Evolutionary conservation across 2,113 vertebrate genomes (phyloP), one percentile per base, ranked within the genome.

Genomic region (Oceanites oceanicus): DNA sequence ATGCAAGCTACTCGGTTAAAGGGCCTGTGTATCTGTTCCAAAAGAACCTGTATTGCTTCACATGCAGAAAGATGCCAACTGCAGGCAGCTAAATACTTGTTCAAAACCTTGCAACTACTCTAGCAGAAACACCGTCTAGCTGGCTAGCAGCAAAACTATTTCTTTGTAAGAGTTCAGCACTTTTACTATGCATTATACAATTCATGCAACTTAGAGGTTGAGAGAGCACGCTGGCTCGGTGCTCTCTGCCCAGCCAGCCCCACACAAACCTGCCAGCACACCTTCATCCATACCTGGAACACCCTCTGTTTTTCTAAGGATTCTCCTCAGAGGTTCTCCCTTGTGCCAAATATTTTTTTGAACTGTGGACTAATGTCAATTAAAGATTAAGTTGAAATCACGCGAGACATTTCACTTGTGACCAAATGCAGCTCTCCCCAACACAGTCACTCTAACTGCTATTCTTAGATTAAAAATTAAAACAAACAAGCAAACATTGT

Each of bases 301-400:
- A 96, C 94, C 89, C 95, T 97, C 91, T 96, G 87, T 30, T 73
- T 94, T 81, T 23, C 94, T 97, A 97, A 88, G 89, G 96, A 1
- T 36, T 96, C 96, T 96, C 95, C 94, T 97, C 97, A 97, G 18
- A 90, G 84, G n/a, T 62, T 94, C 91, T 97, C 96, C 91, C 92
- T 95, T 70, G 95, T 62, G 96, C 94, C 96, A 96, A 97, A 97
- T 80, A 96, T 17, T 82, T 97, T 97, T 97, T 94, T 97, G 97
- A 96, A 96, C 96, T 96, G 94, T 96, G 96, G 95, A 93, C 96
- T 95, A 38, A 91, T 47, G 86, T 95, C 85, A 89, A 16, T 92
- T 58, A 87, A 91, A 95, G 91, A 93, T 44, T 13, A 85, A 72
- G 91, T 93, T 96, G 96, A 86, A 89, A 97, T 95, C 94, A 81